Conservation (phyloP, 2,888 invertebrate species). For the Leptinotarsa juncta region DNA sequence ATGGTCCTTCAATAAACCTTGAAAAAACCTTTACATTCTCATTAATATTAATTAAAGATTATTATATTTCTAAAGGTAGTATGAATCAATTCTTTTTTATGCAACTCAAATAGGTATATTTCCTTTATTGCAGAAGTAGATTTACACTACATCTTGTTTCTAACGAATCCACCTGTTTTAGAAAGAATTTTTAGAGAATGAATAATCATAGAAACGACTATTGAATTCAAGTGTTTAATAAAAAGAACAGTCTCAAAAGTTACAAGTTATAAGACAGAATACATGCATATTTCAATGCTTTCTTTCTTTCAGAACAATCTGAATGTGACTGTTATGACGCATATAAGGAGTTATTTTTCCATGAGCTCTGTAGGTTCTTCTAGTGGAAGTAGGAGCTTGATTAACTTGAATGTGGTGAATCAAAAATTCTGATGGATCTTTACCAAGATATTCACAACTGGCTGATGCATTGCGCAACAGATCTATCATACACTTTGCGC, state of each 20-base stretch:
- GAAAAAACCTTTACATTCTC: no score
- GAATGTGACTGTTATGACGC: constrained; percentile 86
- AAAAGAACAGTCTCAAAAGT: background rate
- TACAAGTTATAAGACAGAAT: background rate
- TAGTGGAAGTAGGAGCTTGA: constrained; percentile 80
- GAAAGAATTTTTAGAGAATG: no score
- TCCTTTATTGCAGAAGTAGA: no score
- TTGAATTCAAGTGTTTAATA: background rate
- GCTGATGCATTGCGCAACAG: constrained; percentile 84
- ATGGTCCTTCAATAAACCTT: no score
- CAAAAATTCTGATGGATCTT: constrained; percentile 81
- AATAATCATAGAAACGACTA: no score
- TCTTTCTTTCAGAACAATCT: constrained; percentile 80
- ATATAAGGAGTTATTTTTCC: constrained; percentile 88
- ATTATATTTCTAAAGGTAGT: no score
- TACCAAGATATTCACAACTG: constrained; percentile 82
- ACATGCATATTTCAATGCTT: background rate
- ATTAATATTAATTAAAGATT: no score
- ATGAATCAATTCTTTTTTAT: no score
- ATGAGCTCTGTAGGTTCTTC: constrained; percentile 86
- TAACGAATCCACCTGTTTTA: no score
- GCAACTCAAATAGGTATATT: no score
- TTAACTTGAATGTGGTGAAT: constrained; percentile 86
- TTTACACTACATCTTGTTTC: no score
- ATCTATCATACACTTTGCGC: constrained; percentile 82